Base-by-base conservation (phyloP, 2,113 vertebrate species). In the Crotalus helleri region DNA sequence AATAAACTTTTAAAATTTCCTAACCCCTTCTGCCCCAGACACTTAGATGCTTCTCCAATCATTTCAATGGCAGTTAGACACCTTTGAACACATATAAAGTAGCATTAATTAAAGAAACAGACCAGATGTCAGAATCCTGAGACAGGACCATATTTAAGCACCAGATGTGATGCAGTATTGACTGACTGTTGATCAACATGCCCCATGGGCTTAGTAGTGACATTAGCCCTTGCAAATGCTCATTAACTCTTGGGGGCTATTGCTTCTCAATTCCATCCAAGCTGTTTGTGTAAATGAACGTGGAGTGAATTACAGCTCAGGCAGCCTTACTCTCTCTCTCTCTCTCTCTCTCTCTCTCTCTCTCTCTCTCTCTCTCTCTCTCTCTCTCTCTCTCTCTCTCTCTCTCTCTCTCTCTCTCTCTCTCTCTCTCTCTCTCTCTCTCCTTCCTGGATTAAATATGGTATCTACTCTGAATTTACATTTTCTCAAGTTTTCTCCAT, bases 111-210 rank as follows among this genome's bases (percentile, higher is more conserved):
- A 92, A 92, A 91, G 89, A 61, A 81, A 64, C n/a, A 90, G 64
- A 92, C 93, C 94, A 94, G 93, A 92, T 94, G 91, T 90, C 58
- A 85, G 51, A 24, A 91, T 90, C 92, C 12, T 23, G 74, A 87
- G 85, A 85, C 87, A 51, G 46, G 49, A 10, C 92, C 94, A 93
- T 94, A 74, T 92, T 85, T 94, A 91, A 95, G 51, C 59, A 88
- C 93, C 92, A 94, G 93, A 94, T 95, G 94, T 94, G 89, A 46
- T 90, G 58, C 93, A 55, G 21, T 44, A 51, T 88, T 88, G 87
- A 74, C 61, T 74, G 87, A 74, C 91, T 93, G 86, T 86, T 87
- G 74, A 94, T 86, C 44, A 91, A 57, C 55, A 33, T 85, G 23
- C 61, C 93, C 85, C 87, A 54, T 88, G 61, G 94, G 92, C 15